These are phyloP conservation scores for Sialia sialis DNA, from an alignment of 2,113 vertebrate genomes.

Conservation along the genomic window DNA sequence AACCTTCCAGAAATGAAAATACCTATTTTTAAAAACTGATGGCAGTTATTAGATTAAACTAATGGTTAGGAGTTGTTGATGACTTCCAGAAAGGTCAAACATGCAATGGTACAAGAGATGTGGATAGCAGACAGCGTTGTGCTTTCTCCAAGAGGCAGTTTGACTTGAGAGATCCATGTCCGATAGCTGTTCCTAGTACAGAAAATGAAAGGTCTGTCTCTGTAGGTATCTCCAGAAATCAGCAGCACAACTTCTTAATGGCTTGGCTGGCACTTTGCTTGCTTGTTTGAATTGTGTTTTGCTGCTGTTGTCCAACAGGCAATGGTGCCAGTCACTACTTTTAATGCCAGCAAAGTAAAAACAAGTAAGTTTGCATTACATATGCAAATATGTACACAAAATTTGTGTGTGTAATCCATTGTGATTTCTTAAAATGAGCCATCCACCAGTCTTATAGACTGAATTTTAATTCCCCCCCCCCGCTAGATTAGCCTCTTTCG, in stretches of 20 bases:
- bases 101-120: neutral
- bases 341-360: neutral
- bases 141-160: neutral
- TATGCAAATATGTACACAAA: neutral
- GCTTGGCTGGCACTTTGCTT: neutral
- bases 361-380: neutral
- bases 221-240: neutral
- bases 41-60: neutral
- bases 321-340: neutral
- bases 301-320: neutral
- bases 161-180: neutral
- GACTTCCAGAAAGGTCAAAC: neutral
- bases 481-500: neutral
- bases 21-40: neutral
- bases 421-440: neutral
- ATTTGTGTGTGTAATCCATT: neutral
- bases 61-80: neutral
- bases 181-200: rapidly evolving
- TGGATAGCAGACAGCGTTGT: neutral
- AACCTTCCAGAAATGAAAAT: neutral
- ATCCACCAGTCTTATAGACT: neutral
- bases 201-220: neutral
- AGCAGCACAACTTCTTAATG: neutral
- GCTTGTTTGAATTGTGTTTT: neutral
- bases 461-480: rapidly evolving